A percentile compares a stretch with the other conserved stretches of the same genome.
Evolutionary conservation across 2,888 invertebrate species (phyloP).

Genomic region (Meta bourneti): DNA sequence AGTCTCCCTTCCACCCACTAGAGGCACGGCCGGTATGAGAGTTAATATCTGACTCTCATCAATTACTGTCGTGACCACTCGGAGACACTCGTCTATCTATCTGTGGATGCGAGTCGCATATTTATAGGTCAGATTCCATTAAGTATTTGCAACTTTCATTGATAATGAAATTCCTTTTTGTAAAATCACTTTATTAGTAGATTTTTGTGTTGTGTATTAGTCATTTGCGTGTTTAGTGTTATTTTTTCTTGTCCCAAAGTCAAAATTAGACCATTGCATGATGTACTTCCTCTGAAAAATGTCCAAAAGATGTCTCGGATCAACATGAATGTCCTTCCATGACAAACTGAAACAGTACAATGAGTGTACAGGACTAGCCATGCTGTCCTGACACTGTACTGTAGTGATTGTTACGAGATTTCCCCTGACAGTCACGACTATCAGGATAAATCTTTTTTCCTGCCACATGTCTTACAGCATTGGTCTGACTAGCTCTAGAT

Average conservation of each 20-base stretch:
- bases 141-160: neutral
- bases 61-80: conserved; percentile 56
- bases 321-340: too few species aligned
- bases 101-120: conserved; percentile 17
- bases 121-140: conserved; percentile 51
- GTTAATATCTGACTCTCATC: conserved; percentile 72
- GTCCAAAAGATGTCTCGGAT: too few species aligned
- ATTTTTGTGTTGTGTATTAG: neutral
- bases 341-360: too few species aligned
- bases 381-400: too few species aligned
- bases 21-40: conserved; percentile 52
- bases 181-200: neutral
- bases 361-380: too few species aligned
- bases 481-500: too few species aligned
- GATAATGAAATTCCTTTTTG: neutral
- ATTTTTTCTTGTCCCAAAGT: neutral
- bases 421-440: too few species aligned
- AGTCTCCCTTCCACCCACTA: neutral
- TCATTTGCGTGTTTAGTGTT: neutral
- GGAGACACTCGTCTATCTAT: conserved; percentile 11
- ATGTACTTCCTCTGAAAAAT: too few species aligned
- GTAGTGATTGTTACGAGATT: too few species aligned
- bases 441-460: too few species aligned
- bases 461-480: too few species aligned
- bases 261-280: too few species aligned